Conservation (phyloP, 2,113 vertebrate genomes). For the Thermophis baileyi region DNA sequence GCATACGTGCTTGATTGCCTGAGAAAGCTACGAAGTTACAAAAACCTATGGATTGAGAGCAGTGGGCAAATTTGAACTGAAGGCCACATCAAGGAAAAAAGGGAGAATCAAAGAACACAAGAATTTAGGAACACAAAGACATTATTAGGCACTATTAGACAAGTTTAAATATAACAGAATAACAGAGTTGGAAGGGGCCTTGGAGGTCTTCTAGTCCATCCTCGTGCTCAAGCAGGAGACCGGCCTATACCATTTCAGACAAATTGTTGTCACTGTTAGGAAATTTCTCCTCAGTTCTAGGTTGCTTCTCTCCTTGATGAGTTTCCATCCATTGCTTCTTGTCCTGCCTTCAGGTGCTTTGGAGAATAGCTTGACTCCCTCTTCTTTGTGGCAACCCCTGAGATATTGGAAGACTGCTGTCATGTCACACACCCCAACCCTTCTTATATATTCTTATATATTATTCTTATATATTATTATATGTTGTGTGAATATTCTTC, state of each 20-base stretch:
- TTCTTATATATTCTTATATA: too few species aligned
- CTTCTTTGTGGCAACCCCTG: not conserved
- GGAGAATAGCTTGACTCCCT: not conserved
- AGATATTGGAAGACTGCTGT: too few species aligned
- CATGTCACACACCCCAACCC: too few species aligned
- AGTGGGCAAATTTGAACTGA: not conserved
- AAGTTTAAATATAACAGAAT: not conserved
- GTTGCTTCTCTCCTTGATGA: too few species aligned
- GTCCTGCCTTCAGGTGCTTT: not conserved
- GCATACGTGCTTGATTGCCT: not conserved
- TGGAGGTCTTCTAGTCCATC: not conserved
- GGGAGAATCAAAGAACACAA: not conserved
- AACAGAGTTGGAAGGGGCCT: not conserved
- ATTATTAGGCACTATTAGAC: too few species aligned
- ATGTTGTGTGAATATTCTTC: not conserved
- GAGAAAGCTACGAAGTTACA: not conserved
- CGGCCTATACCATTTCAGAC: not conserved
- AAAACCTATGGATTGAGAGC: not conserved
- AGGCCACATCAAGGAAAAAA: not conserved
- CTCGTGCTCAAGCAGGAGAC: not conserved
- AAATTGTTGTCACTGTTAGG: not conserved
- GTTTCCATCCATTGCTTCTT: not conserved
- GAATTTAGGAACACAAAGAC: not conserved
- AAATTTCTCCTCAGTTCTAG: too few species aligned
- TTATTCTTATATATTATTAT: not conserved